Conservation (phyloP, 2,888 invertebrate genomes). For the Stramonita haemastoma region DNA sequence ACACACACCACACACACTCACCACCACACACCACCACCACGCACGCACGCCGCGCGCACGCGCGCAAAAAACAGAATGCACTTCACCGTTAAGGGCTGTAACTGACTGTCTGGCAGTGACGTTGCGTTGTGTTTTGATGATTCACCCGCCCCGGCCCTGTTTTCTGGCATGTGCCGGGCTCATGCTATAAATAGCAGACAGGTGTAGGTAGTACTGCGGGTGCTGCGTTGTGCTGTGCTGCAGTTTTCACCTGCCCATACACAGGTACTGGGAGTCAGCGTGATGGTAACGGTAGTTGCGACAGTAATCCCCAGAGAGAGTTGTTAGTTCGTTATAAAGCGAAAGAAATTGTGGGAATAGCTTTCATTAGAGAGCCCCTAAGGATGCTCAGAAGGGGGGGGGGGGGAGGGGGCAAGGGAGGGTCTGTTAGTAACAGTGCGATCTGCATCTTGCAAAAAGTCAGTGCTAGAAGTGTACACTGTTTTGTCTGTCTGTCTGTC, state of each 20-base stretch:
- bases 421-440: too few relatives aligned
- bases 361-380: not conserved
- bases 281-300: not conserved
- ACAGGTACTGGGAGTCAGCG: not conserved
- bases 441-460: too few relatives aligned
- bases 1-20: too few relatives aligned
- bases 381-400: too few relatives aligned
- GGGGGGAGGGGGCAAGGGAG: too few relatives aligned
- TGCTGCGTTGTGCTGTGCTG: not conserved
- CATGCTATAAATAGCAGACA: slow-evolving; percentile 12
- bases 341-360: not conserved
- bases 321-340: not conserved
- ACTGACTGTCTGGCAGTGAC: not conserved
- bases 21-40: too few relatives aligned
- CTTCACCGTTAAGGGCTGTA: not conserved
- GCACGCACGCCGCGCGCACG: not conserved
- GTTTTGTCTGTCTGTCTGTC: too few relatives aligned
- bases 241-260: not conserved
- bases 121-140: slow-evolving; percentile 12
- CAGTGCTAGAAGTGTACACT: not conserved
- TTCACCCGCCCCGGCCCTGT: not conserved
- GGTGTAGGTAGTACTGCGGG: not conserved
- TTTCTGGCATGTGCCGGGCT: not conserved
- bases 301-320: not conserved
- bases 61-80: not conserved